These are phyloP conservation scores for Erpornis zantholeuca DNA, from an alignment of 2,113 vertebrate species.

Conservation along the genomic window DNA sequence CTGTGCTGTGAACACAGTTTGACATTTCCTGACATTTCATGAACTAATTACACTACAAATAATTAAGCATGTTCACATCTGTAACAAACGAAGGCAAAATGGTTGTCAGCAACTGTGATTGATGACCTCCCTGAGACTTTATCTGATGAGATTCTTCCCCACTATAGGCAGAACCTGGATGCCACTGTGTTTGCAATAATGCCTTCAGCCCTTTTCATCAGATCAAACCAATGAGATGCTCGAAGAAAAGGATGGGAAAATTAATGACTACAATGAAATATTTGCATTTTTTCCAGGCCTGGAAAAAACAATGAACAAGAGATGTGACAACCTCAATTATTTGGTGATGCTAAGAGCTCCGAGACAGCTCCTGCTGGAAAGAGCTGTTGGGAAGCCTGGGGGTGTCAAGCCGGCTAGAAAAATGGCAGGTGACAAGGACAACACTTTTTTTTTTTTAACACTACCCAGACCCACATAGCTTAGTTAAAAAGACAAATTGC, in stretches of 20 bases:
- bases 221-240: constrained; percentile 88
- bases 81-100: constrained; percentile 84
- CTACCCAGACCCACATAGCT: constrained; percentile 82
- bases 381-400: constrained; percentile 83
- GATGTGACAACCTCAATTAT: constrained; percentile 99
- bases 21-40: constrained; percentile 87
- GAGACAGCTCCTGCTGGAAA: constrained; percentile 93
- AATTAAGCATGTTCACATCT: constrained; percentile 92
- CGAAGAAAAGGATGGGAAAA: constrained; percentile 94
- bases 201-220: constrained; percentile 83
- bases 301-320: constrained; percentile 89
- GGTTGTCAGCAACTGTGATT: constrained; percentile 84
- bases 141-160: constrained; percentile 85
- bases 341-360: constrained; percentile 90
- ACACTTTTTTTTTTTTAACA: constrained; percentile 75
- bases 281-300: constrained; percentile 92
- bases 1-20: constrained; percentile 78
- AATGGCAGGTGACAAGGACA: constrained; percentile 97
- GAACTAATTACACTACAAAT: constrained; percentile 93
- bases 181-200: constrained; percentile 82
- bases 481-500: constrained; percentile 94
- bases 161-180: constrained; percentile 72
- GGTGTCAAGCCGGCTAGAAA: constrained; percentile 90
- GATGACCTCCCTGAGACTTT: constrained; percentile 86
- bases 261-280: constrained; percentile 98